Evolutionary conservation across 1,140 invertebrate genomes (phyloP), one percentile per base, ranked within the genome.

Genomic region (Neuroterus valhalla): DNA sequence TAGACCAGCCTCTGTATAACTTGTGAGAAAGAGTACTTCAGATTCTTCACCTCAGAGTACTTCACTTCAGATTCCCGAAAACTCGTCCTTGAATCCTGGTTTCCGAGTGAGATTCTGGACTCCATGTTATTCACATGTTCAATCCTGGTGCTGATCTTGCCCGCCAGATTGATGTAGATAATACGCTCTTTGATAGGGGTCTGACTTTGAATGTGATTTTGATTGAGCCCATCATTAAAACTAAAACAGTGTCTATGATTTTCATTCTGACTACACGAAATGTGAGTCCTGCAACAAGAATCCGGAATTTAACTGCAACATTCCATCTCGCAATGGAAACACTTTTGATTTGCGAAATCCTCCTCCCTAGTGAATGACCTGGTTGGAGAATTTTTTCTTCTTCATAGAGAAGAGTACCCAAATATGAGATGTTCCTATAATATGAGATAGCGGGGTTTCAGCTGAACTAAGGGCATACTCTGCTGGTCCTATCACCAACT

Each of bases 61-160:
- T 52, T 17, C 21, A 66, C 78, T n/a, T 78, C 75, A 6, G 70
- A 78, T 17, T 88, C 80, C 5, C 71, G 26, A 38, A 44, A 75
- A 12, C 14, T 38, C 12, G 77, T 76, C 12, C 67, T 52, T 66
- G 11, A 44, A 17, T 83, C 80, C 12, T 72, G 74, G n/a, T 85
- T 85, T 10, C 76, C 68, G 0, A 88, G 73, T 0, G 80, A 76
- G 10, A 89, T 84, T 46, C 74, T 87, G 0, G 87, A 87, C 12
- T 88, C 87, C 11, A 87, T 45, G 11, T 46, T 46, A 44, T 78
- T 84, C 0, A 82, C 68, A 0, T 84, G 85, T 38, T 88, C 86
- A 5, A 89, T 84, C 3, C 84, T 87, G 45, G 88, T 88, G 19
- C 75, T 86, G 11, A 89, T 75, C 66, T 83, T 82, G 44, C 88